Evolutionary conservation across 1,140 invertebrate genomes (phyloP), one percentile per base, ranked within the genome.

Genomic region (Apis cerana): DNA sequence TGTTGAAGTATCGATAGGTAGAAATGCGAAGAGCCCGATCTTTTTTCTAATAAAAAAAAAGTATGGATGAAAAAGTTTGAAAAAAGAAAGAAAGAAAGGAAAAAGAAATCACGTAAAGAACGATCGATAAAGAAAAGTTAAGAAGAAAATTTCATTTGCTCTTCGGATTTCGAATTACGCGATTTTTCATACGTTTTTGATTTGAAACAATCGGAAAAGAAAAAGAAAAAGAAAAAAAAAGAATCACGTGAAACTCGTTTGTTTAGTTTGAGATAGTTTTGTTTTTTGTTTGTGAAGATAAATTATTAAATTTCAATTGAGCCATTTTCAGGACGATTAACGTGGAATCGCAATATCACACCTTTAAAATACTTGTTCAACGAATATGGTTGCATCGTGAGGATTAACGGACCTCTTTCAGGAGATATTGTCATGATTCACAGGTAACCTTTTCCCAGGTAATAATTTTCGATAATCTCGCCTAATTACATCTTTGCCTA

Each of bases 331-430:
- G 95, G 94, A 59, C 88, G 91, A 54, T 80, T 95, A 23, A 90
- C 86, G 17, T 94, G 92, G 92, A 91, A 90, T 80, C 84, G 90
- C 65, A 93, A 94, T 12, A 70, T 94, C 7, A 93, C 90, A 12
- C 94, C 94, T 15, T 88, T 95, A 8, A 94, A 94, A 3, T 94
- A 93, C 71, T 89, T 96, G 1, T 96, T 96, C 80, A 94, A 96
- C 71, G 93, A 95, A 84, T 96, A 96, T 79, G 96, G 96, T 4
- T 95, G 96, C 0, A 94, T 96, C 12, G 96, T 96, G 9, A 92
- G 96, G 70, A 93, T 96, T 27, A 94, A 95, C 19, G 96, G 95
- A 54, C 95, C 95, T 0, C 92, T 96, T 56, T 94, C 95, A 1
- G 94, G 94, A 9, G 95, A 96, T 71, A 94, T 96, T 50, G 95